A percentile compares a stretch with the other conserved stretches of the same genome.
Conservation (phyloP, 2,797 vertebrate genomes). For the Lepus oiostolus region DNA sequence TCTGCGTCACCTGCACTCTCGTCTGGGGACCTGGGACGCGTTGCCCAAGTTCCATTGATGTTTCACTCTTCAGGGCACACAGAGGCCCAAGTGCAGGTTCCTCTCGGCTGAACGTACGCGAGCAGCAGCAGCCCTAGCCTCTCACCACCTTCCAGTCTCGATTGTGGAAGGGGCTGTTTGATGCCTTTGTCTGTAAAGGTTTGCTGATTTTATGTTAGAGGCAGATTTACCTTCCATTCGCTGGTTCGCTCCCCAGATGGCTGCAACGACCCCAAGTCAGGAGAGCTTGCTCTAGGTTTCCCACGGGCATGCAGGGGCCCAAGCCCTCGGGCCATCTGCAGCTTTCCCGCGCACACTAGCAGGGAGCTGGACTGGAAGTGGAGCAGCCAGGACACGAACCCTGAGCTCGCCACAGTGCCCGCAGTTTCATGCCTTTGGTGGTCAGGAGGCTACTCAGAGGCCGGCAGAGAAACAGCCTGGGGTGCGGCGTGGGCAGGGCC, state of each 20-base stretch:
- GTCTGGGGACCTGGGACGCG: background rate
- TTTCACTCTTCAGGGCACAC: background rate
- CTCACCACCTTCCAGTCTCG: background rate
- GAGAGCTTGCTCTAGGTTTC: no score
- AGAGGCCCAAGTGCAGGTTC: background rate
- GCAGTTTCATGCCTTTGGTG: background rate
- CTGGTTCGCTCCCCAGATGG: no score
- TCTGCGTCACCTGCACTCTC: background rate
- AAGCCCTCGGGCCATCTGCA: no score
- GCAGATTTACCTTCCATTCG: no score
- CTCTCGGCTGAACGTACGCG: background rate
- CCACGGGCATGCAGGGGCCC: no score
- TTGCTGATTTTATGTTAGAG: no score
- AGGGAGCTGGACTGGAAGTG: no score
- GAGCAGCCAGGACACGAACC: no score
- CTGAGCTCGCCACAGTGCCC: no score
- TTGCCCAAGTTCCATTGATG: background rate
- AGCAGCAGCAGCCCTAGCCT: background rate
- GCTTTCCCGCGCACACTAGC: no score
- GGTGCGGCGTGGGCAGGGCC: no score
- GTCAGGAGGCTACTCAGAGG: background rate
- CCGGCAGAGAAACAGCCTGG: background rate
- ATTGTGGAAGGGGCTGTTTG: background rate
- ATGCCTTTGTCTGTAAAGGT: background rate
- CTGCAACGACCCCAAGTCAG: no score